Base-by-base conservation (phyloP, 2,113 vertebrate genomes). In the Mesoclemmys tuberculata region DNA sequence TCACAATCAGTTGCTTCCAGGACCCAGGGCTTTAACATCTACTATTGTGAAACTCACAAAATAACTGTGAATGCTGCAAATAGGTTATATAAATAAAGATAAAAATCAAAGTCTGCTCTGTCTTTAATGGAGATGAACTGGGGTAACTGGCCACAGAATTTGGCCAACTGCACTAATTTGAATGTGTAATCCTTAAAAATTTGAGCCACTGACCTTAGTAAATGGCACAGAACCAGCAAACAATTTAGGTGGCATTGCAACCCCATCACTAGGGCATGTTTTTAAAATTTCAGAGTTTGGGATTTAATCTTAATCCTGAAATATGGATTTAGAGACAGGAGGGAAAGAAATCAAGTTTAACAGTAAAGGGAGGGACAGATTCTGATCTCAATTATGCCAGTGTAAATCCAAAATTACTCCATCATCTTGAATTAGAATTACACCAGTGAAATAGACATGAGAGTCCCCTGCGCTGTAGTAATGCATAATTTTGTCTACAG, bases 211-310 rank as follows among this genome's bases (percentile, higher is more conserved):
- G 64, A 18, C 16, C 77, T 91, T 91, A 80, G 71, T 54, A 52
- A 94, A 82, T 82, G 49, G 64, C 64, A 82, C 16, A 77, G 11
- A 24, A 89, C 18, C 38, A 82, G 27, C 61, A 90, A 93, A 77
- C 27, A 27, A 49, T 29, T 44, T 14, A 1, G 2, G 31, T 87
- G 68, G 87, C n/a, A 71, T n/a, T 89, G 91, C 84, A 92, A 78
- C 44, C 19, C 92, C n/a, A 35, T 55, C 5, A 2, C 54, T 80
- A 29, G 6, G n/a, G 5, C 85, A 85, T 22, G 55, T 19, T 93
- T 90, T 94, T 92, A 92, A 85, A 52, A 94, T 89, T 87, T 75
- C 91, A 95, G 74, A 94, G 55, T 7, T 71, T 31, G 71, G 52
- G 52, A 82, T 93, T 90, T 94, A 82, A 41, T 83, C 55, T 83